Conservation (phyloP, 2,888 invertebrate species). For the Melipona beecheii region DNA sequence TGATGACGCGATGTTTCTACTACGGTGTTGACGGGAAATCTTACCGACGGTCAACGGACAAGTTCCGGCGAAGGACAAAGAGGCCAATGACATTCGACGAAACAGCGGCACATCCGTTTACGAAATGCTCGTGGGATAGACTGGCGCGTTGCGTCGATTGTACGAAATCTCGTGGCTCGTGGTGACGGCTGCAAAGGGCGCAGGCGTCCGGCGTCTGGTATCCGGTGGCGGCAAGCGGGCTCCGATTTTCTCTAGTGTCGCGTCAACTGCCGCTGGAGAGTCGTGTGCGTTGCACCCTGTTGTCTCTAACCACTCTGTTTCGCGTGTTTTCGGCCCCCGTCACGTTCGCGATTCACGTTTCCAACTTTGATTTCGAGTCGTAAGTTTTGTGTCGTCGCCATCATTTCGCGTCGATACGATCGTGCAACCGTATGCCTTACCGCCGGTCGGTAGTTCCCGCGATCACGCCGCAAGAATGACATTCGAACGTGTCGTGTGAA, state of each 20-base stretch:
- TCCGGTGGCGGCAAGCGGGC: constrained; percentile 76
- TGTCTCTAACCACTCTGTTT: constrained; percentile 37
- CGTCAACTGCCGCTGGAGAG: constrained; percentile 80
- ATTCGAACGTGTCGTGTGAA: neutral
- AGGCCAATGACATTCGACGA: neutral
- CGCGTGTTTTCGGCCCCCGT: constrained; percentile 38
- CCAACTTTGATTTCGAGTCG: neutral
- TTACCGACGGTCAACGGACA: neutral
- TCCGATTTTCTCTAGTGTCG: constrained; percentile 79
- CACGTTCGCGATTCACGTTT: constrained; percentile 12
- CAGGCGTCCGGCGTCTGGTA: constrained; percentile 77
- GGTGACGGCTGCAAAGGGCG: constrained; percentile 67
- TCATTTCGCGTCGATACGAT: constrained; percentile 5
- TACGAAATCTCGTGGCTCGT: constrained; percentile 62
- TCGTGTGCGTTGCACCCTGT: constrained; percentile 68
- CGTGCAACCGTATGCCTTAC: neutral
- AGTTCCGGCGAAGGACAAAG: neutral
- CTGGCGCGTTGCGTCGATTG: constrained; percentile 55
- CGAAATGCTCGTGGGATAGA: constrained; percentile 40
- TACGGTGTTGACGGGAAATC: neutral
- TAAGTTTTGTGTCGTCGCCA: neutral
- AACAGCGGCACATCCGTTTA: constrained; percentile 14
- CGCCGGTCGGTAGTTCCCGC: neutral
- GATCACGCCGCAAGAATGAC: neutral
- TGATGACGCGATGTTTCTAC: neutral